Percentiles rank a stretch among this genome's conserved stretches.
Evolutionary conservation across 2,888 invertebrate species (phyloP).

Genomic region (Drymonia ruficornis): DNA sequence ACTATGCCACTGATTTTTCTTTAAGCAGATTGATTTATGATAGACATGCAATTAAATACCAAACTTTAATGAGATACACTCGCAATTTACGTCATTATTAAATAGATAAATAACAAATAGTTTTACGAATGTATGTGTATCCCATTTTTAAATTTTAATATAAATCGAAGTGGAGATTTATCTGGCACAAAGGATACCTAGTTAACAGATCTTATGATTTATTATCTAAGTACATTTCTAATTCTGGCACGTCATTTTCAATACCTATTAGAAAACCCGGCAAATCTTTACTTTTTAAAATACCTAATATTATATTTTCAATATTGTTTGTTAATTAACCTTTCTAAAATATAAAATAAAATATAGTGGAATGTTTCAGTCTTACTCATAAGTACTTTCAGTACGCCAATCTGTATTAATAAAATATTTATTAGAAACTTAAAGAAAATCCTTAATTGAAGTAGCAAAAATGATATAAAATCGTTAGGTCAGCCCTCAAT

Average conservation of each 20-base stretch:
- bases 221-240: slow-evolving; percentile 29
- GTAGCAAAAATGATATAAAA: neutral
- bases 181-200: slow-evolving; percentile 25
- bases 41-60: too few species aligned
- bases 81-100: too few species aligned
- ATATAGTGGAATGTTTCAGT: slow-evolving; percentile 76
- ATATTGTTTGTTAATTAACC: slow-evolving; percentile 7
- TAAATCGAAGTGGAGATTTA: slow-evolving; percentile 18
- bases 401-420: slow-evolving; percentile 33
- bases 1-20: too few species aligned
- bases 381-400: slow-evolving; percentile 67
- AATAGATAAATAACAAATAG: too few species aligned
- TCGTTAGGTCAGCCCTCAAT: neutral
- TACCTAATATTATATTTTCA: slow-evolving; percentile 19
- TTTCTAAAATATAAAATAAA: neutral
- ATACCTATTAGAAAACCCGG: slow-evolving; percentile 8
- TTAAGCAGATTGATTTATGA: too few species aligned
- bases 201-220: slow-evolving; percentile 31
- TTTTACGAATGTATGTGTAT: neutral
- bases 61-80: too few species aligned
- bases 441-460: slow-evolving; percentile 8
- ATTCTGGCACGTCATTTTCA: slow-evolving; percentile 48
- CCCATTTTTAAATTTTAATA: neutral
- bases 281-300: too few species aligned
- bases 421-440: slow-evolving; percentile 15